phyloP scores from a whole-genome alignment of 2,797 vertebrate species.

The Hozukius guyotensis region DNA sequence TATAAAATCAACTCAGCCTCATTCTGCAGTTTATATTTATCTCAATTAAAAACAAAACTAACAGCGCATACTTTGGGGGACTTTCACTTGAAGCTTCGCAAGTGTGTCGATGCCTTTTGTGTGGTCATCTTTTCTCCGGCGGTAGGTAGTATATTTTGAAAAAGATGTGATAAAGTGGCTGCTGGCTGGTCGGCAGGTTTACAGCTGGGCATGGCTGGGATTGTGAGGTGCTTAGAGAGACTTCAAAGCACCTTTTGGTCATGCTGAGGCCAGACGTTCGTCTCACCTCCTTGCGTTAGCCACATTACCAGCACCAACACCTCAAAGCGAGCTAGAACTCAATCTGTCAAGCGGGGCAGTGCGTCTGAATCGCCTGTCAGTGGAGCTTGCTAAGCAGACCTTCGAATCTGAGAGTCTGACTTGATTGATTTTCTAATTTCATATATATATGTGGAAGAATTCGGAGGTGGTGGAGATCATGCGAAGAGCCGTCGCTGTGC shows the following conservation, averaged over 20 bases:
- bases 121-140: slow-evolving; percentile 61
- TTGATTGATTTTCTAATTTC: slow-evolving; percentile 41
- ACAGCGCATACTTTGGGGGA: not conserved
- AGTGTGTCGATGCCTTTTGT: slow-evolving; percentile 54
- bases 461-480: slow-evolving; percentile 6
- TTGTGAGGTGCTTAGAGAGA: slow-evolving; percentile 64
- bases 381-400: slow-evolving; percentile 19
- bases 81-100: slow-evolving; percentile 31
- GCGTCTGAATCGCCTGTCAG: slow-evolving; percentile 41
- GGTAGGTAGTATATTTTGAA: slow-evolving; percentile 57
- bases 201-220: slow-evolving; percentile 59
- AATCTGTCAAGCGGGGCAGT: slow-evolving; percentile 44
- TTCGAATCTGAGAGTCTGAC: not conserved
- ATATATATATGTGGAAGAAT: not conserved
- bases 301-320: slow-evolving; percentile 70
- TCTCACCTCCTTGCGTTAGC: slow-evolving; percentile 63
- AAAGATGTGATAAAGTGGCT: slow-evolving; percentile 65
- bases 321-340: slow-evolving; percentile 60
- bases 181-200: slow-evolving; percentile 61
- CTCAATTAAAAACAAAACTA: slow-evolving; percentile 35
- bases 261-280: slow-evolving; percentile 70
- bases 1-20: slow-evolving; percentile 41
- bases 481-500: not conserved
- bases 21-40: slow-evolving; percentile 1
- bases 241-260: slow-evolving; percentile 84